Evolutionary conservation across 2,113 vertebrate genomes (phyloP).

Genomic region (Pedionomus torquatus): DNA sequence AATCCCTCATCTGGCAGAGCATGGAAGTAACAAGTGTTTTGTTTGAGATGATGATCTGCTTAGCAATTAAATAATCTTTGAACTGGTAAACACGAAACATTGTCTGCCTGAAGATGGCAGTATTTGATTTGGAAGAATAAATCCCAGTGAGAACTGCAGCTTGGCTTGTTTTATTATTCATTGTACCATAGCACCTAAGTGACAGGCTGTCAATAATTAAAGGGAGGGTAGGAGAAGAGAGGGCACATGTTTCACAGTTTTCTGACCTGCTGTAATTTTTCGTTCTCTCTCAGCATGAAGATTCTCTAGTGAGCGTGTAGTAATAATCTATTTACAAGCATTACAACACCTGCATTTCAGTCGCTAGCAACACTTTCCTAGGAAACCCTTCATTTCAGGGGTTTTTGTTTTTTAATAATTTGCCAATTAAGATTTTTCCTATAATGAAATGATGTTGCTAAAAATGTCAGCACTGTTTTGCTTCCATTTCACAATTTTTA

Average conservation of each 20-base stretch:
- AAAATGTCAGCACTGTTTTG: not conserved
- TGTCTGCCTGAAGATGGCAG: constrained; percentile 66
- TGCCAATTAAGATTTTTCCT: not conserved
- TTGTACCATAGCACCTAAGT: not conserved
- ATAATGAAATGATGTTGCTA: not conserved
- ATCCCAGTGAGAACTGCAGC: not conserved
- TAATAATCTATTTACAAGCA: constrained; percentile 3
- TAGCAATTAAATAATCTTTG: not conserved
- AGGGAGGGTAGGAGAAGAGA: not conserved
- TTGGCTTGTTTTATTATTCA: constrained; percentile 25
- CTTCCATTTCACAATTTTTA: not conserved
- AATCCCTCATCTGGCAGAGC: not conserved
- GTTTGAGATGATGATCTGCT: not conserved
- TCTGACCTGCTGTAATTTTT: constrained; percentile 54
- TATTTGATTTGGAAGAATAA: constrained; percentile 26
- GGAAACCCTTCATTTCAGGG: not conserved
- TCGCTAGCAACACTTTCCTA: not conserved
- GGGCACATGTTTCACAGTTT: constrained; percentile 33
- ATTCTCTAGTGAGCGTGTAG: not conserved
- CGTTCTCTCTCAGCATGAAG: constrained; percentile 26
- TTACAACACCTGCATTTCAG: constrained; percentile 3
- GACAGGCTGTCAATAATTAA: constrained; percentile 32
- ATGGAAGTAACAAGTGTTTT: not conserved
- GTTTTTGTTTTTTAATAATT: not conserved
- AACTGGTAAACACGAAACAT: not conserved